phyloP scores from a whole-genome alignment of 2,113 vertebrate species.

The Loxodonta africana region DNA sequence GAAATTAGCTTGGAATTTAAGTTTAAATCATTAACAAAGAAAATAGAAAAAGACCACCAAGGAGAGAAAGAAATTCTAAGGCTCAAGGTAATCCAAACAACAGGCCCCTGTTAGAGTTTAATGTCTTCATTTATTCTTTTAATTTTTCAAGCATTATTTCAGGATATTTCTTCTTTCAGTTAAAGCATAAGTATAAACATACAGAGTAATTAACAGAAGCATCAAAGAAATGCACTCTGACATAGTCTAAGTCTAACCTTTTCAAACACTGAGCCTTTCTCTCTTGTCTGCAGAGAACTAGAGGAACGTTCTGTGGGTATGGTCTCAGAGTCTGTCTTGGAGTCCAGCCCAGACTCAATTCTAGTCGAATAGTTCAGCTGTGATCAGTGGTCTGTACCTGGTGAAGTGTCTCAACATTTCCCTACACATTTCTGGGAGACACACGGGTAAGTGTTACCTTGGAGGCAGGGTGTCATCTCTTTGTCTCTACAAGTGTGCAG shows the following conservation, averaged over 20 bases:
- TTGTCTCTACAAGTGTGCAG: not conserved
- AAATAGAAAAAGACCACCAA: not conserved
- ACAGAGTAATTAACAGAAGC: constrained; percentile 23
- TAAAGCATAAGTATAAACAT: constrained; percentile 46
- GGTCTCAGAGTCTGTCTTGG: not conserved
- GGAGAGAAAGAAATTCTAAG: not conserved
- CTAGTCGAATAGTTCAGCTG: not conserved
- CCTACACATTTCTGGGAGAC: constrained; percentile 5
- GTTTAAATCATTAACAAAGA: constrained; percentile 21
- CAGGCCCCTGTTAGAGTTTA: not conserved
- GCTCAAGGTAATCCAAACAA: constrained; percentile 1
- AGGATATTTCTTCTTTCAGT: constrained; percentile 56
- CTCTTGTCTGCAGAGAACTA: constrained; percentile 31
- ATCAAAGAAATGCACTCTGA: constrained; percentile 38
- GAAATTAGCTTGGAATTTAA: constrained; percentile 21
- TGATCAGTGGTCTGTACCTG: not conserved
- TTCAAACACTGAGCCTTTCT: constrained; percentile 28
- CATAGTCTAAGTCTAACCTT: constrained; percentile 28
- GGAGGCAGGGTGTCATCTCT: not conserved
- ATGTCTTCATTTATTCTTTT: constrained; percentile 15
- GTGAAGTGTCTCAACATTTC: not conserved
- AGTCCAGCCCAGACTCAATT: constrained; percentile 2
- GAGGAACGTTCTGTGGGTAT: constrained; percentile 18
- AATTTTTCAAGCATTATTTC: constrained; percentile 50
- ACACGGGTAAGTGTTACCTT: not conserved